phyloP scores from a whole-genome alignment of 2,888 invertebrate genomes.

The Drosophila fulvimacula region DNA sequence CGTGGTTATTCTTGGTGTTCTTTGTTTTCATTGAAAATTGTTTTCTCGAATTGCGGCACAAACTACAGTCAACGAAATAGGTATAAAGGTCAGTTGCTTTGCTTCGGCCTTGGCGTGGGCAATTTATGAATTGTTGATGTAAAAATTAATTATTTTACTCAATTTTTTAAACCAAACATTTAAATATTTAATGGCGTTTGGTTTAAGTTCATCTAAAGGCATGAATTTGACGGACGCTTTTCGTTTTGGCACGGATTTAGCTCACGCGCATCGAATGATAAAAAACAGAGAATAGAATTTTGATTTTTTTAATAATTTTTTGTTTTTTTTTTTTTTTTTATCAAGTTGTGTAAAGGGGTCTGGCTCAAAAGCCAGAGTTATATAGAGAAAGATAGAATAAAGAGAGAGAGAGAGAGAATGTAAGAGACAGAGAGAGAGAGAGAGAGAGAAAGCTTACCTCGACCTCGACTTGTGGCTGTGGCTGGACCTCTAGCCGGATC shows the following conservation, averaged over 20 bases:
- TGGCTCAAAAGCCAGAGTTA: constrained; percentile 27
- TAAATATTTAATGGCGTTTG: constrained; percentile 59
- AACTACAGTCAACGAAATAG: constrained; percentile 84
- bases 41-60: constrained; percentile 76
- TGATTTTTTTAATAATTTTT: constrained; percentile 19
- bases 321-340: constrained; percentile 10
- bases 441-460: constrained; percentile 62
- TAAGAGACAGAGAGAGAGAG: constrained; percentile 1
- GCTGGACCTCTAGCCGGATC: constrained; percentile 14
- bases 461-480: constrained; percentile 41
- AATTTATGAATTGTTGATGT: constrained; percentile 29
- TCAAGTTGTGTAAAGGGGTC: constrained; percentile 7
- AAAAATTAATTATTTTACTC: constrained; percentile 36
- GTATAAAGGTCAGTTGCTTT: constrained; percentile 82
- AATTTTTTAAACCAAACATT: constrained; percentile 39
- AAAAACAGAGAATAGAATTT: constrained; percentile 42
- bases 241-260: constrained; percentile 83
- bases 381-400: constrained; percentile 6
- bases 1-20: constrained; percentile 3
- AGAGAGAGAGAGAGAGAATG: constrained; percentile 3
- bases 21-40: constrained; percentile 7
- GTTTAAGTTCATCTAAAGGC: constrained; percentile 84
- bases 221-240: constrained; percentile 84
- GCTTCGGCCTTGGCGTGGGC: constrained; percentile 27
- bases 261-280: constrained; percentile 59